Conservation (phyloP, 2,888 invertebrate genomes). For the Homarus gammarus region DNA sequence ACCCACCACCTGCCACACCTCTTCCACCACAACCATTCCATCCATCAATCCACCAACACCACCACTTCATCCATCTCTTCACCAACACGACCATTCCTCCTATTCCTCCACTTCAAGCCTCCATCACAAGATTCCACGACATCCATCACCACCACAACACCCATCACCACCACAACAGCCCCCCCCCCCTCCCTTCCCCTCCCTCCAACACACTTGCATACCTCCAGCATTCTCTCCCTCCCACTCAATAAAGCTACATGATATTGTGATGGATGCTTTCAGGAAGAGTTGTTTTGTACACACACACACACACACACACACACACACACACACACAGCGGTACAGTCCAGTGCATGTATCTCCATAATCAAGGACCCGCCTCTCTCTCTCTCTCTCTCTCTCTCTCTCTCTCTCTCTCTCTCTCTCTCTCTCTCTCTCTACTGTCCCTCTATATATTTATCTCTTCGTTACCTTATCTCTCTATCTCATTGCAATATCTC, state of each 20-base stretch:
- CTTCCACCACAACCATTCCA: background rate
- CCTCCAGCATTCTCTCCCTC: too few relatives aligned
- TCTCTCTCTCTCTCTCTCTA: background rate
- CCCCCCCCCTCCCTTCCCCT: background rate
- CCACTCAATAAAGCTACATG: too few relatives aligned
- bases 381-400: slow-evolving; percentile 13
- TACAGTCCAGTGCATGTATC: background rate
- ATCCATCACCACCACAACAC: background rate
- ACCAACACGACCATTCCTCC: background rate
- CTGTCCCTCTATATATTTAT: too few relatives aligned
- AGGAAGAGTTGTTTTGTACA: too few relatives aligned
- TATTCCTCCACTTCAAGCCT: too few relatives aligned
- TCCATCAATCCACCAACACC: background rate
- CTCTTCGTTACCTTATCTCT: too few relatives aligned
- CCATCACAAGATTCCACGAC: too few relatives aligned
- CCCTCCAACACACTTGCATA: too few relatives aligned
- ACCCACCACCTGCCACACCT: background rate
- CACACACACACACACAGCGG: background rate
- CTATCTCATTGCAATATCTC: too few relatives aligned
- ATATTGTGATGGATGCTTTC: too few relatives aligned
- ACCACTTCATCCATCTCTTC: background rate
- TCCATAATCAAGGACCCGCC: background rate
- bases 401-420: slow-evolving; percentile 8
- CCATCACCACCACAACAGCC: background rate
- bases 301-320: background rate